Conservation (phyloP, 2,888 invertebrate species). For the Cheilosia variabilis region DNA sequence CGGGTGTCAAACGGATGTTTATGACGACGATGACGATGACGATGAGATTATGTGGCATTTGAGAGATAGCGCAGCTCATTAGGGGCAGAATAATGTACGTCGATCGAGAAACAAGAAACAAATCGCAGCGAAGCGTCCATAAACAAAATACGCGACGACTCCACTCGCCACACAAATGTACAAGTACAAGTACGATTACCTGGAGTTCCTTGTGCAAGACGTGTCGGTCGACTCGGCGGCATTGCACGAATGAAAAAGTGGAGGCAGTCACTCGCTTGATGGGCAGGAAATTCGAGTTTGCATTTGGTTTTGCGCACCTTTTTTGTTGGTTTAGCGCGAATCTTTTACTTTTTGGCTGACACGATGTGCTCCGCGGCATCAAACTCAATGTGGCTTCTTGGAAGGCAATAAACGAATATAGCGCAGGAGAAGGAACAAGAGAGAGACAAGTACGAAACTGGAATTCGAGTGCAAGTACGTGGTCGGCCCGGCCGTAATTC, state of each 20-base stretch:
- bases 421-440: conserved; percentile 13
- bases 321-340: conserved; percentile 38
- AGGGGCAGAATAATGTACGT: conserved; percentile 63
- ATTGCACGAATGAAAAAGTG: conserved; percentile 77
- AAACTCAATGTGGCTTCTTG: conserved; percentile 38
- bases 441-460: conserved; percentile 43
- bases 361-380: background rate
- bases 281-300: conserved; percentile 78
- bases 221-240: conserved; percentile 27
- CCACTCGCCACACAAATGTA: conserved; percentile 31
- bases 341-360: conserved; percentile 18
- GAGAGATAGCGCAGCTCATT: conserved; percentile 70
- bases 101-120: conserved; percentile 43
- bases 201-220: conserved; percentile 11
- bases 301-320: conserved; percentile 56
- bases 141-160: conserved; percentile 4
- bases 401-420: conserved; percentile 62
- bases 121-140: conserved; percentile 29
- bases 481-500: conserved; percentile 62
- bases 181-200: conserved; percentile 16
- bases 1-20: conserved; percentile 53
- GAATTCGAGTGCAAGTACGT: conserved; percentile 72
- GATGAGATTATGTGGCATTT: conserved; percentile 64
- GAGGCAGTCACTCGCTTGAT: conserved; percentile 77
- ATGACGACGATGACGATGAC: conserved; percentile 20